Percentiles rank a stretch among this genome's conserved stretches.
Conservation (phyloP, 2,888 invertebrate species). For the Isoperla grammatica region DNA sequence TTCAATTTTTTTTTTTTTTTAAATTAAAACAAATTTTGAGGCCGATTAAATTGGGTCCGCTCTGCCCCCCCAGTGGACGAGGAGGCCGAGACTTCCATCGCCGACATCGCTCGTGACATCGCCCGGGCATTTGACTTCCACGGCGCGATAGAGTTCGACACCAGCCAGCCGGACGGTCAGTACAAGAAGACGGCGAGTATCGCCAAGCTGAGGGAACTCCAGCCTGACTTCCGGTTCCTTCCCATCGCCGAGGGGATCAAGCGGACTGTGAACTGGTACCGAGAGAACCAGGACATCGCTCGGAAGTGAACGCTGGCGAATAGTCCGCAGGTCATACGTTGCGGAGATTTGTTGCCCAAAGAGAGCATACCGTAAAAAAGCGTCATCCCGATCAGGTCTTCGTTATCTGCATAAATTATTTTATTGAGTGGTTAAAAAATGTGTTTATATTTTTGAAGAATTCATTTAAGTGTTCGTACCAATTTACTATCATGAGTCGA, state of each 20-base stretch:
- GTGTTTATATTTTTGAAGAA: too few species aligned
- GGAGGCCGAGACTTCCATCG: conserved; percentile 84
- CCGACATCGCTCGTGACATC: conserved; percentile 78
- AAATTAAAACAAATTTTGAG: too few species aligned
- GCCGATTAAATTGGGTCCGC: too few species aligned
- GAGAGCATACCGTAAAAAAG: too few species aligned
- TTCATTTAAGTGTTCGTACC: too few species aligned
- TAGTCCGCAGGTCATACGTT: too few species aligned
- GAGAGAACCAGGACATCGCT: conserved; percentile 66
- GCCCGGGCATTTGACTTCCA: conserved; percentile 74
- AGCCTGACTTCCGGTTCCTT: conserved; percentile 86
- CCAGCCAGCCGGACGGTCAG: conserved; percentile 90
- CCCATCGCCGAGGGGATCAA: conserved; percentile 77
- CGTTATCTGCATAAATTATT: too few species aligned
- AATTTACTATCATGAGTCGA: too few species aligned
- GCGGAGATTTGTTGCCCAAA: neutral
- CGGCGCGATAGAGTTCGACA: conserved; percentile 74
- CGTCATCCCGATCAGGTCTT: too few species aligned
- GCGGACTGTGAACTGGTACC: conserved; percentile 87
- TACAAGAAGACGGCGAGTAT: conserved; percentile 98
- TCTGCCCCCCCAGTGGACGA: conserved; percentile 90
- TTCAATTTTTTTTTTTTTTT: too few species aligned
- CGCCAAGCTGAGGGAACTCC: conserved; percentile 67
- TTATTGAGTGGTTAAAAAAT: too few species aligned
- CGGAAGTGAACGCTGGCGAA: too few species aligned